Base-by-base conservation (phyloP, 30 jellyfish, hydroid and myxozoan genomes). In the Euphysa ruthae region DNA sequence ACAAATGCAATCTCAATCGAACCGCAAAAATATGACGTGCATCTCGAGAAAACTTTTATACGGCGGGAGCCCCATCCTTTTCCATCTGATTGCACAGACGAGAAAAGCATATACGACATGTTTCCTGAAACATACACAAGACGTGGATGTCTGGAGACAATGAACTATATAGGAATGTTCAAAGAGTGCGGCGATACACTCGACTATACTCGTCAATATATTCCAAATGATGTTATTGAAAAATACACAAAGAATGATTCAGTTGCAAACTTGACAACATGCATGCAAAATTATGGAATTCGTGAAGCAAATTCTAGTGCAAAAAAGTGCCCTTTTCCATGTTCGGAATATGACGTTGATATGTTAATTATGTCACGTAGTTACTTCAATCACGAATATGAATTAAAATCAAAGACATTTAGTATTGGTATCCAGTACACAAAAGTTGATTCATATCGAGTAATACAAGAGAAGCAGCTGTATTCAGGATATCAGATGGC, bases 121-220 rank as follows among this genome's bases (percentile, higher is more conserved):
- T 68, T 68, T 68, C 55, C 55, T 16, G 80, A 52, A 43, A 68
- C 44, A 29, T 68, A 68, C 52, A 43, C 80, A 1, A 55, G 80
- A 0, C 16, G 43, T 25, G 15, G 21, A 15, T 68, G 80, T 29
- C 20, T 68, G 5, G 74, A 68, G 14, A 30, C 80, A 3, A 52
- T 20, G 16, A 50, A 23, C 51, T 68, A 68, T 30, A 49, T 68
- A 20, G 50, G 50, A 10, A 50, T 50, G 74, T 68, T 20, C 46
- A 68, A 38, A 50, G 32, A 34, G 7, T 68, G 80, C 0, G 80
- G 80, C 8, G 80, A 43, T 7, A 27, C 50, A 12, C 5, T 68
- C 24, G 80, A 68, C 49, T 68, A 68, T n/a, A 31, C 16, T 7
- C 29, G 80, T 2, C 75, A 49, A 43, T 51, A 20, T 43, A 68